These are phyloP conservation scores for Embidobia sp. DNA, from an alignment of 2,888 invertebrate species.

Conservation along the genomic window DNA sequence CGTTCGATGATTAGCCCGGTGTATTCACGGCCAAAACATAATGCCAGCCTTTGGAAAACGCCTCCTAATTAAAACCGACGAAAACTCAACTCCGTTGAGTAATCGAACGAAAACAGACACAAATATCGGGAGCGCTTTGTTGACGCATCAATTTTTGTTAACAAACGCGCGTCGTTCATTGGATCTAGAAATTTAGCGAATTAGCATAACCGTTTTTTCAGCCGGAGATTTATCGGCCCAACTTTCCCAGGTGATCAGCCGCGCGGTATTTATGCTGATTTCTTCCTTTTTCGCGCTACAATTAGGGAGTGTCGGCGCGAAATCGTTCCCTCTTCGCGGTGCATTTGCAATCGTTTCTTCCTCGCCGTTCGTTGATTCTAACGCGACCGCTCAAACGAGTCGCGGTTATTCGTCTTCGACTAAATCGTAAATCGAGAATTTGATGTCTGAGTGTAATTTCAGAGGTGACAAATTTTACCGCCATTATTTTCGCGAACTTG, in stretches of 20 bases:
- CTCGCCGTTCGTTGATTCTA: not conserved
- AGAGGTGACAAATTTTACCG: slow-evolving; percentile 20
- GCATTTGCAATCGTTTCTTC: slow-evolving; percentile 48
- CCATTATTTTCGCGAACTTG: too few species aligned
- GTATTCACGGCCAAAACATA: not conserved
- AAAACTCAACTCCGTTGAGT: not conserved
- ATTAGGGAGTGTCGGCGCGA: slow-evolving; percentile 50
- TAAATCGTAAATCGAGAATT: slow-evolving; percentile 41
- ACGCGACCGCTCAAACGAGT: not conserved
- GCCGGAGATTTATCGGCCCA: slow-evolving; percentile 59
- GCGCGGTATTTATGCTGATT: slow-evolving; percentile 58
- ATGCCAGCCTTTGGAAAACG: not conserved
- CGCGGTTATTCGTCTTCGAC: slow-evolving; percentile 11
- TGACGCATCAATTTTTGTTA: slow-evolving; percentile 44
- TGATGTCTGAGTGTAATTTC: not conserved
- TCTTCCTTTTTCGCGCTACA: slow-evolving; percentile 37
- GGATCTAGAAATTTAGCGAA: slow-evolving; percentile 50
- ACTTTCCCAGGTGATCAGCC: slow-evolving; percentile 60
- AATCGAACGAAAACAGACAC: not conserved
- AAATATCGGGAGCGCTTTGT: slow-evolving; percentile 31
- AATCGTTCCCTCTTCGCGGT: slow-evolving; percentile 66
- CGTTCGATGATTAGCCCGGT: slow-evolving; percentile 19
- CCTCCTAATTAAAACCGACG: slow-evolving; percentile 9
- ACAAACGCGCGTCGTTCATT: slow-evolving; percentile 31
- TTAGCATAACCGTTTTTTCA: slow-evolving; percentile 51